A percentile compares a stretch with the other conserved stretches of the same genome.
Conservation (phyloP, 2,797 vertebrate species). For the Acanthiza pusilla region DNA sequence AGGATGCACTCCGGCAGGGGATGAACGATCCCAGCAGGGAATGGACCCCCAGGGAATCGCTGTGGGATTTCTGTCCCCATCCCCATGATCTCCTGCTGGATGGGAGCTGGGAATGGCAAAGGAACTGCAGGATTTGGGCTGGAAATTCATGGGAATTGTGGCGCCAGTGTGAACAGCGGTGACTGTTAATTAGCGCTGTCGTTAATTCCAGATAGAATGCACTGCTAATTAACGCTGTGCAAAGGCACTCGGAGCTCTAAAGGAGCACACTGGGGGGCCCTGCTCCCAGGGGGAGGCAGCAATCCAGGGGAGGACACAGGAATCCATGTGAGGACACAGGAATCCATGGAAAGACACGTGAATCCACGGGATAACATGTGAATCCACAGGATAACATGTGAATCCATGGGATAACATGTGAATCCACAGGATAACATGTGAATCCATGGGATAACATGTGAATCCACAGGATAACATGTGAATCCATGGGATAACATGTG, state of each 20-base stretch:
- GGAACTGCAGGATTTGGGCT: not conserved
- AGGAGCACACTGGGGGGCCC: accelerated
- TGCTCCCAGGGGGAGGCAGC: not conserved
- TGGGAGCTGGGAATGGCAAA: not conserved
- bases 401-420: accelerated
- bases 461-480: not conserved
- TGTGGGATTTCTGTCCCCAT: not conserved
- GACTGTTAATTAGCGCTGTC: not conserved
- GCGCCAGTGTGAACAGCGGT: not conserved
- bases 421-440: not conserved
- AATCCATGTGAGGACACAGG: not conserved
- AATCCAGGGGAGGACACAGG: not conserved
- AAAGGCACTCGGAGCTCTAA: not conserved
- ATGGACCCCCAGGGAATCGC: not conserved
- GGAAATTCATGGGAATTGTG: not conserved
- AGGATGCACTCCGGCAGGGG: not conserved
- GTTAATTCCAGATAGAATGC: not conserved
- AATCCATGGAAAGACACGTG: accelerated
- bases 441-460: not conserved
- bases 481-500: no score
- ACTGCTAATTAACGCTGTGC: not conserved
- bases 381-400: accelerated
- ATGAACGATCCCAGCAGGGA: not conserved
- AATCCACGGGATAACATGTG: accelerated
- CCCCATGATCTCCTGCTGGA: not conserved